Base-by-base conservation (phyloP, 2,797 vertebrate species). In the Schizopygopsis pylzovi region DNA sequence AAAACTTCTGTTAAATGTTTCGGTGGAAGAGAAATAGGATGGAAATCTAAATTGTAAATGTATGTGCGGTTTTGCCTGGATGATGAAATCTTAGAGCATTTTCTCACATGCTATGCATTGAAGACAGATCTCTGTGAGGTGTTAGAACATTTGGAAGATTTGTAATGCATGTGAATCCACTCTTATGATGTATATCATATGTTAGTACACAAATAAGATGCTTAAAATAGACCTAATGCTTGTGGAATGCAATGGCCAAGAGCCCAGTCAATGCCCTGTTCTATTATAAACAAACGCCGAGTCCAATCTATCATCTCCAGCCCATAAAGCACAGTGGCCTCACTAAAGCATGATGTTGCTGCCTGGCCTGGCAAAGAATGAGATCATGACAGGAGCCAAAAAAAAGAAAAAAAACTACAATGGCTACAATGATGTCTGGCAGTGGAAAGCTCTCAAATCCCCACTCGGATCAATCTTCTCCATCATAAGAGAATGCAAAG, bases 261-360 rank as follows among this genome's bases (percentile, higher is more conserved):
- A 78, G 82, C n/a, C 37, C 61, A 84, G 86, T 65, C 65, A 81
- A 63, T 72, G 83, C 52, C 70, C 52, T 54, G n/a, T 63, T 71
- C 67, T 72, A 49, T 71, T 45, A 77, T 59, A 79, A 71, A 71
- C 52, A 71, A 82, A 85, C 45, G 0, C 49, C 22, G 54, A 56
- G 78, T 68, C 22, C 47, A 83, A 85, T 73, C 81, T 79, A 67
- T 88, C 84, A 86, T 85, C 75, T 83, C 56, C 49, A 72, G 54
- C 41, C 37, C 81, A 88, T 85, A 70, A 54, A 86, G 47, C 68
- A 75, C 68, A 71, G 49, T 77, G 54, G 13, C 59, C 84, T 79
- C 65, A 80, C 68, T 72, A 75, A 83, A 87, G 78, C 75, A 67
- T 78, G 39, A 20, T 49, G 70, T 28, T 76, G 68, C 76, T 77